Conservation (phyloP, 2,888 invertebrate species). For the Xestia xanthographa region DNA sequence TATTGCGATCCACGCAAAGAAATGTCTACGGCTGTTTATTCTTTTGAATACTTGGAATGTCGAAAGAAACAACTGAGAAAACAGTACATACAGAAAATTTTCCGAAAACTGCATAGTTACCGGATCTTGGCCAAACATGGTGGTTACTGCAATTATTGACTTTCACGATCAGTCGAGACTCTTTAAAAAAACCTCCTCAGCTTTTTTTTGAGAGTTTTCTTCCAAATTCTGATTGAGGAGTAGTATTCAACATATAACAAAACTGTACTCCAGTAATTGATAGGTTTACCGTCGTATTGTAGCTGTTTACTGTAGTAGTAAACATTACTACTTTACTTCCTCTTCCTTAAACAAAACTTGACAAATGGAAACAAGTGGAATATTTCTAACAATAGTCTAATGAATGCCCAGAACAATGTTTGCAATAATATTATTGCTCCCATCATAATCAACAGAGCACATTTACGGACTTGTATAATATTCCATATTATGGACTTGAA, state of each 20-base stretch:
- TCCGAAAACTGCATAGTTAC: neutral
- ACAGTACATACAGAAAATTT: neutral
- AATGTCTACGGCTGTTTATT: neutral
- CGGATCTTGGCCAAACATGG: neutral
- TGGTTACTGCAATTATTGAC: neutral
- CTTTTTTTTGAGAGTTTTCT: neutral
- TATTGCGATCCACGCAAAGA: neutral
- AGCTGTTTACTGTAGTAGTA: neutral
- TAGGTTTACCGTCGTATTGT: neutral
- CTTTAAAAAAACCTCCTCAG: neutral
- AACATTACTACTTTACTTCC: neutral
- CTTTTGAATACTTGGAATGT: neutral
- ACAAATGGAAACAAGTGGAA: neutral
- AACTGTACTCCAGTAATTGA: neutral
- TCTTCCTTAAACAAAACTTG: neutral
- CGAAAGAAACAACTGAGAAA: neutral
- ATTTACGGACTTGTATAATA: conserved; percentile 9
- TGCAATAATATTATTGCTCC: neutral
- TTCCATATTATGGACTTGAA: conserved; percentile 15
- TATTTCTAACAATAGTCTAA: conserved; percentile 1
- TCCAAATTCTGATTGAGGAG: neutral
- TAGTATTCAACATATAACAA: neutral
- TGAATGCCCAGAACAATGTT: conserved; percentile 3
- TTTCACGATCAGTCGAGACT: neutral
- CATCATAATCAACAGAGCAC: neutral